A percentile compares a stretch with the other conserved stretches of the same genome.
phyloP scores from a whole-genome alignment of 2,888 invertebrate species.

The Himalopsyche kuldschensis region DNA sequence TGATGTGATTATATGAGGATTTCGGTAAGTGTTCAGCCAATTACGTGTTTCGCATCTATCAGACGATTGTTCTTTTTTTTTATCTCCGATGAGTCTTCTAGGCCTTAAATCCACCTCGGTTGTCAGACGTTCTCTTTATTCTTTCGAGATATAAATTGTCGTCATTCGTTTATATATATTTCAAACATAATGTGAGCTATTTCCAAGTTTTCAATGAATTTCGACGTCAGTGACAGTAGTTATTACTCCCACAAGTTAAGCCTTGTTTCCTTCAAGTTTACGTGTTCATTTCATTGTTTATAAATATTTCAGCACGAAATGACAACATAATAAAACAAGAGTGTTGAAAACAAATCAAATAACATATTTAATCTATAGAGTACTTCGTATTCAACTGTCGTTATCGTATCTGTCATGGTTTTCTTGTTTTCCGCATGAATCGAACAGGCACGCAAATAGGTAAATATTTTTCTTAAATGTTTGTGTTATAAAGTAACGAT shows the following conservation, averaged over 20 bases:
- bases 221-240: not conserved
- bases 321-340: not conserved
- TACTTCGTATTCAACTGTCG: not conserved
- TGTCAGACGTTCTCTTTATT: not conserved
- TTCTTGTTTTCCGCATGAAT: not conserved
- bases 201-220: not conserved
- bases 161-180: not conserved
- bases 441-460: not conserved
- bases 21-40: not conserved
- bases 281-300: not conserved
- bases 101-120: not conserved
- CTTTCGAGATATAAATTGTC: not conserved
- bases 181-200: not conserved
- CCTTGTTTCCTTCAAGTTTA: not conserved
- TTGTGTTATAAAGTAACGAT: not conserved
- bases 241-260: not conserved
- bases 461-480: slow-evolving; percentile 14
- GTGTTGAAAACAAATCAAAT: not conserved
- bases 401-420: not conserved
- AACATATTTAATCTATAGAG: not conserved
- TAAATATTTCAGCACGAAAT: not conserved
- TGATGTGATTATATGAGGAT: not conserved
- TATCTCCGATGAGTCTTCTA: not conserved
- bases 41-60: not conserved
- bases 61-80: not conserved